These are phyloP conservation scores for Malacoctenus gilli DNA, from an alignment of 2,797 vertebrate genomes.

Conservation along the genomic window DNA sequence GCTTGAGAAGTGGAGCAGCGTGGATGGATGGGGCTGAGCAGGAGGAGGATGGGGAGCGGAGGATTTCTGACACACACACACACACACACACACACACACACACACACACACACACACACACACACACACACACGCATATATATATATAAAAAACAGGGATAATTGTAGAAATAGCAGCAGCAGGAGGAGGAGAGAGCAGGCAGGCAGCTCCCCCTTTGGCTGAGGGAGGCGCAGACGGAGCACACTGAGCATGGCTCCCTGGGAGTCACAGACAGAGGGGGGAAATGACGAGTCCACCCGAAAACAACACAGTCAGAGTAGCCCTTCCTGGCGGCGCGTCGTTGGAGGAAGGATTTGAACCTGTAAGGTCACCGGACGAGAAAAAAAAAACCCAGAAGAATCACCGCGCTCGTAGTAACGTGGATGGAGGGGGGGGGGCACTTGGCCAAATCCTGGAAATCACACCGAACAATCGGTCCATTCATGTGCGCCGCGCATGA, in stretches of 20 bases:
- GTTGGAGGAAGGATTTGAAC: constrained; percentile 56
- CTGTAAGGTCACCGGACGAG: constrained; percentile 68
- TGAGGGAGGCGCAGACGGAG: constrained; percentile 54
- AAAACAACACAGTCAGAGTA: constrained; percentile 61
- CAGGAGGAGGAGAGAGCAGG: constrained; percentile 2
- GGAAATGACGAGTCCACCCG: constrained; percentile 57
- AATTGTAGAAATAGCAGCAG: constrained; percentile 55
- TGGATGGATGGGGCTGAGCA: constrained; percentile 62
- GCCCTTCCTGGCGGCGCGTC: constrained; percentile 53
- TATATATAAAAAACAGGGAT: constrained; percentile 22
- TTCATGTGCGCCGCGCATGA: constrained; percentile 68
- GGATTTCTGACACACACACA: constrained; percentile 29
- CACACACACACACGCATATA: constrained; percentile 1
- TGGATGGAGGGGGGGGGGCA: constrained; percentile 44
- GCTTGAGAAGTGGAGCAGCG: constrained; percentile 67
- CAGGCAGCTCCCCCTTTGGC: constrained; percentile 62
- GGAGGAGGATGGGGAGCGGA: constrained; percentile 47
- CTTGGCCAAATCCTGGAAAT: constrained; percentile 54
- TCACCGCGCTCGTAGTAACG: constrained; percentile 56
- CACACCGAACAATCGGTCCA: constrained; percentile 69
- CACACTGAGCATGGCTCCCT: constrained; percentile 63
- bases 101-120: too few species aligned
- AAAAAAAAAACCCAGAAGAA: constrained; percentile 18
- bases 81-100: too few species aligned
- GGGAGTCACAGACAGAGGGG: constrained; percentile 53